Evolutionary conservation across 1,140 invertebrate genomes (phyloP), one percentile per base, ranked within the genome.

Genomic region (Euwallacea similis): DNA sequence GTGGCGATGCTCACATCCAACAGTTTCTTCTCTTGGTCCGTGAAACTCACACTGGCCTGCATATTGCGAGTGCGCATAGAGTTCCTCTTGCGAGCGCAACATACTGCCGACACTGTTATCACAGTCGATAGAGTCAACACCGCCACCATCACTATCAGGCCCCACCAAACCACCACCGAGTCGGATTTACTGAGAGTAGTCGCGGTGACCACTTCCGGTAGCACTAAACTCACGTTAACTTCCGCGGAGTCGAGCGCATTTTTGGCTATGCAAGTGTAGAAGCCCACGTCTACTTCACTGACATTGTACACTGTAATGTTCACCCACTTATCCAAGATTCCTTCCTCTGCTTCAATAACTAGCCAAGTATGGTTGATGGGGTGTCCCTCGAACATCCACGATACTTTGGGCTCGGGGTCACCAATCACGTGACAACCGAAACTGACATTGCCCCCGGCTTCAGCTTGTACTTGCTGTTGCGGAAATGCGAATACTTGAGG

Each of bases 11-110:
- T 90, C 13, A 90, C 87, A 76, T 93, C 91, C 42, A 94, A 84
- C 7, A 93, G 81, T 73, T 92, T 90, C 81, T 94, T 94, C 76
- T 94, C 92, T 81, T 93, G 92, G 66, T 94, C 92, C 15, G 88
- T 91, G 78, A 92, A 93, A 79, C 91, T 93, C 44, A 89, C 85
- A 77, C 91, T 93, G 0, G 88, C 86, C 78, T 90, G 88, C 13
- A 91, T 82, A 70, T 89, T 88, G 16, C 85, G 82, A 6, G 47
- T 43, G 74, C 89, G 88, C 65, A 89, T 87, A 8, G 87, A 83
- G 0, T 78, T 76, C 46, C 82, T 80, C 7, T 87, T 84, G 70
- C 86, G 89, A 7, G 88, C 79, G 72, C 88, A 89, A 15, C 86
- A 82, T 6, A 84, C 82, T 61, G 85, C 82, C 0, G 86, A 72